Base-by-base conservation (phyloP, 2,113 vertebrate species). In the Elephantulus edwardii region DNA sequence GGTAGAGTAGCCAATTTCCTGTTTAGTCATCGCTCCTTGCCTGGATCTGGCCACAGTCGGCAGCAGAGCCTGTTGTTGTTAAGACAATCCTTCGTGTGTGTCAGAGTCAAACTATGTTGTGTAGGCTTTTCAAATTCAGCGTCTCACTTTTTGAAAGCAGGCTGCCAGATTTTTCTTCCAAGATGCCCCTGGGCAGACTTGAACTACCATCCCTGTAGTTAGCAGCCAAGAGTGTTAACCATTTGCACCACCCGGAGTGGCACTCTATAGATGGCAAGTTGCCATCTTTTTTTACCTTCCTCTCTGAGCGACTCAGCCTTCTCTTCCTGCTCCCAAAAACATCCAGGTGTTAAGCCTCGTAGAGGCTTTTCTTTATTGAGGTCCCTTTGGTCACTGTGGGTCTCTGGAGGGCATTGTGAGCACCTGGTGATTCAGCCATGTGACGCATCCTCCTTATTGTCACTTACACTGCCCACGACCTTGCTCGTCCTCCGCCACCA, bases 1-100 rank as follows among this genome's bases (percentile, higher is more conserved):
- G 74, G 70, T 87, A 38, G 26, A 80, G 87, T 81, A 82, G 83
- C 95, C 30, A 1, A 48, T 88, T 96, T 96, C 96, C 96, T 95
- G 96, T 96, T 94, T 89, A 93, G 94, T 94, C 95, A 93, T 11
- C 30, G 80, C 91, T 81, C n/a, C 86, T 86, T 33, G 90, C 78
- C 92, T 83, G 88, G 72, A 46, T 56, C 46, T 48, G 56, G 62
- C 88, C n/a, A 28, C 5, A 4, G 35, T 54, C 13, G 28, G 33
- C 26, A 50, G 40, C 35, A 68, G 66, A 38, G 38, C 66, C 66
- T 10, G 66, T 20, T 38, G 66, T 35, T 38, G 35, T 22, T n/a
- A 35, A 7, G n/a, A 35, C 20, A 8, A 22, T 68, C 19, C 66
- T 7, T 35, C 66, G 38, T 35, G 30, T 22, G 66, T 38, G 66